Conservation (phyloP, 2,797 vertebrate genomes). For the Chaetodon trifasciatus region DNA sequence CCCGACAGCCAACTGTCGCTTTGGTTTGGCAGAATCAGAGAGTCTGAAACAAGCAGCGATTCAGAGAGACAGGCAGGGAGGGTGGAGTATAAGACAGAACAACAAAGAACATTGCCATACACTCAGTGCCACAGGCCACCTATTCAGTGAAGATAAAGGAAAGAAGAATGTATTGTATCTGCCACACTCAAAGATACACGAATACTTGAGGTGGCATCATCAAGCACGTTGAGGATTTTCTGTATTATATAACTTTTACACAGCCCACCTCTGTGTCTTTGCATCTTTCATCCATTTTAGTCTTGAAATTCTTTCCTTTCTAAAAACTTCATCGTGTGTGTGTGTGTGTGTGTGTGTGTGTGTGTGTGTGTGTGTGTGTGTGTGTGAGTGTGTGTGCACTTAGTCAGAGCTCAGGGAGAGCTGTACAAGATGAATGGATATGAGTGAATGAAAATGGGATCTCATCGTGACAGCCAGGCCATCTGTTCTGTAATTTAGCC, state of each 20-base stretch:
- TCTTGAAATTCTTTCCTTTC: conserved; percentile 5
- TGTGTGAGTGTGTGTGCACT: background rate
- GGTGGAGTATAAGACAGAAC: background rate
- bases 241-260: background rate
- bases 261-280: background rate
- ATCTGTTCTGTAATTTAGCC: conserved; percentile 70
- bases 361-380: background rate
- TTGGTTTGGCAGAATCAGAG: background rate
- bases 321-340: background rate
- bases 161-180: too few species aligned
- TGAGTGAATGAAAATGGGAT: conserved; percentile 62
- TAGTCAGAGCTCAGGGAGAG: conserved; percentile 28
- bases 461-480: conserved; percentile 51
- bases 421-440: conserved; percentile 62
- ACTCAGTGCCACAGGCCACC: background rate
- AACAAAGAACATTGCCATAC: background rate
- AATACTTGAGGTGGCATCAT: background rate
- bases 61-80: background rate
- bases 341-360: background rate
- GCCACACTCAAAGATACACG: background rate
- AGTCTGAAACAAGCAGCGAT: background rate
- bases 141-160: background rate
- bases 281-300: background rate
- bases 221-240: background rate
- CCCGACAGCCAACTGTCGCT: background rate